These are phyloP conservation scores for Connochaetes taurinus DNA, from an alignment of 2,113 vertebrate genomes.

Conservation along the genomic window DNA sequence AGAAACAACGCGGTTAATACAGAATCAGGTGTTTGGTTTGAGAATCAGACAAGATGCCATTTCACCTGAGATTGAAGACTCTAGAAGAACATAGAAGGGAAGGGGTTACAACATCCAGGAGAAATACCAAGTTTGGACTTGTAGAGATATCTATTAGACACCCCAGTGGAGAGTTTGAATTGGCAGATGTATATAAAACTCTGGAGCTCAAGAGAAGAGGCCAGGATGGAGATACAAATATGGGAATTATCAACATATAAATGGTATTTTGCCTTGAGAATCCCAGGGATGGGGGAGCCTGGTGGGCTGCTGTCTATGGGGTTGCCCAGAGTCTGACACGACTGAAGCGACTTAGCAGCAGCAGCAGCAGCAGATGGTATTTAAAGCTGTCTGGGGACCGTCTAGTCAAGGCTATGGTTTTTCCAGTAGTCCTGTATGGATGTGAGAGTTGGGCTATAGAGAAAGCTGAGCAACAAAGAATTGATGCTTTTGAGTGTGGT, in stretches of 20 bases:
- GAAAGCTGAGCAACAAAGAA: neutral
- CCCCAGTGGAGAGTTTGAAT: neutral
- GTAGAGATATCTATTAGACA: neutral
- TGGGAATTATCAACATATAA: neutral
- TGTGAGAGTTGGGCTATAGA: neutral
- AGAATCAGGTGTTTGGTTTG: neutral
- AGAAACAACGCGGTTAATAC: neutral
- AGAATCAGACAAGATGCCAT: neutral
- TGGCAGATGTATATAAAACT: neutral
- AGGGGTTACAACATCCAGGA: neutral
- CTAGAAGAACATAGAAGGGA: neutral
- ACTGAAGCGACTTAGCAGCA: too few species aligned
- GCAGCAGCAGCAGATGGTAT: neutral
- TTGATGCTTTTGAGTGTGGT: neutral
- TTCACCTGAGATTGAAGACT: neutral
- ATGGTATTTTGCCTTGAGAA: neutral
- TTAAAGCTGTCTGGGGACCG: neutral
- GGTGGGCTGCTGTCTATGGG: too few species aligned
- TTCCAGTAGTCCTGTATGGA: neutral
- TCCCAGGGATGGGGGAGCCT: too few species aligned
- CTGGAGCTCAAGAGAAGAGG: neutral
- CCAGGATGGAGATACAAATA: neutral
- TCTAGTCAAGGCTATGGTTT: neutral
- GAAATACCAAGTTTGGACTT: neutral
- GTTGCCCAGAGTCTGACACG: accelerated